Evolutionary conservation across 92 coral and sea anemone species (phyloP).

Genomic region (Paramuricea clavata): DNA sequence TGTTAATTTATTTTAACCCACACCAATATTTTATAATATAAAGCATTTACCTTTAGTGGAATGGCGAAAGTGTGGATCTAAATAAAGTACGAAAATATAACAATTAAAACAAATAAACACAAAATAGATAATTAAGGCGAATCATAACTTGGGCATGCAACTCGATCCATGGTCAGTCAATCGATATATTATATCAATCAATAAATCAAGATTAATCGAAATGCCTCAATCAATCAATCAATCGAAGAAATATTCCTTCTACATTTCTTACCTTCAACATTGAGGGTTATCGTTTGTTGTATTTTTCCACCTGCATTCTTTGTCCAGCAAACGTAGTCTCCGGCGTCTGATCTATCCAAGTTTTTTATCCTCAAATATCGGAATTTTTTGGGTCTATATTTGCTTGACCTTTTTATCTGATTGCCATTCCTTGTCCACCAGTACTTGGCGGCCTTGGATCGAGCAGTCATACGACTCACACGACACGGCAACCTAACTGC

Average conservation of each 20-base stretch:
- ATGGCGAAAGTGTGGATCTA: background rate
- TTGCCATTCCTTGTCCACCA: slow-evolving; percentile 11
- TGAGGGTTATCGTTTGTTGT: slow-evolving; percentile 54
- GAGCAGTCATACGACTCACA: background rate
- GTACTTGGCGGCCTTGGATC: background rate
- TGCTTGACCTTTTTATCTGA: background rate
- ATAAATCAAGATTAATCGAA: no score
- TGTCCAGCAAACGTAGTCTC: slow-evolving; percentile 74
- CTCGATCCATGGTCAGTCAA: no score
- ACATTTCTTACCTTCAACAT: slow-evolving; percentile 65
- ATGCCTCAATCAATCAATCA: no score
- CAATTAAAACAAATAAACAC: background rate
- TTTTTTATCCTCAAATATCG: slow-evolving; percentile 62
- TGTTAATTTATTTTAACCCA: background rate
- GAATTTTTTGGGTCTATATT: background rate
- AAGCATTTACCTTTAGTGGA: background rate
- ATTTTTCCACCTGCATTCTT: slow-evolving; percentile 65
- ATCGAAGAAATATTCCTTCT: background rate
- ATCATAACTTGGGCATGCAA: no score
- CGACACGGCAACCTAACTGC: background rate
- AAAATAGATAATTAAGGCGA: background rate
- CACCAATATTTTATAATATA: background rate
- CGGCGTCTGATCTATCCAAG: slow-evolving; percentile 56
- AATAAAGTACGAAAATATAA: background rate
- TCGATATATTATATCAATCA: no score